phyloP scores from a whole-genome alignment of 2,888 invertebrate genomes.

The Sphecodes monilicornis region DNA sequence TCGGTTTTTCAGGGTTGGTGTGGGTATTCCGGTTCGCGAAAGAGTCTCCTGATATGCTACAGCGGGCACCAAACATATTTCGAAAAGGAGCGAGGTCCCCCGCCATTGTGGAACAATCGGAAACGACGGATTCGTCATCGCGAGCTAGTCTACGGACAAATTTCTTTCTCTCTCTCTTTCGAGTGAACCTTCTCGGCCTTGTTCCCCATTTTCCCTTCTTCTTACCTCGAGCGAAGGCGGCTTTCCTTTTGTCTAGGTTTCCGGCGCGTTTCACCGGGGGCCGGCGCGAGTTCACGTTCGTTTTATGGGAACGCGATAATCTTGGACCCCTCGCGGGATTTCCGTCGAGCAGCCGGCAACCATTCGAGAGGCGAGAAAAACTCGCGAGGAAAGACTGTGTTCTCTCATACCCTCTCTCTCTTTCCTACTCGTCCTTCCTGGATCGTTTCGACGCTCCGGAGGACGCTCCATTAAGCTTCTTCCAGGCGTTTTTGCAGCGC shows the following conservation, averaged over 20 bases:
- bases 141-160: slow-evolving; percentile 10
- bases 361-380: slow-evolving; percentile 54
- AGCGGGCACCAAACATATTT: not conserved
- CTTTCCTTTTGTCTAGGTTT: slow-evolving; percentile 14
- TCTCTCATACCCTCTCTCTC: slow-evolving; percentile 26
- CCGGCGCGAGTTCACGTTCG: slow-evolving; percentile 33
- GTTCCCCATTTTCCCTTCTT: not conserved
- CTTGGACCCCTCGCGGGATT: slow-evolving; percentile 59
- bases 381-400: slow-evolving; percentile 46
- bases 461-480: slow-evolving; percentile 72
- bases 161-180: slow-evolving; percentile 5
- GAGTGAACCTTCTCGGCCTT: not conserved
- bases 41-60: not conserved
- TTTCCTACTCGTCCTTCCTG: slow-evolving; percentile 49
- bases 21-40: too few relatives aligned
- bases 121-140: slow-evolving; percentile 45
- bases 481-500: slow-evolving; percentile 57
- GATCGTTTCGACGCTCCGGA: slow-evolving; percentile 67
- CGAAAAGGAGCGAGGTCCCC: not conserved
- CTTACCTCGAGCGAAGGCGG: not conserved
- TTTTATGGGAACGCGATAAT: slow-evolving; percentile 69
- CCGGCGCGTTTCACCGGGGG: slow-evolving; percentile 32
- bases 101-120: slow-evolving; percentile 3
- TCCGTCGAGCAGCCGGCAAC: slow-evolving; percentile 34
- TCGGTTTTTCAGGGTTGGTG: too few relatives aligned